Conservation (phyloP, 2,113 vertebrate genomes). For the Helogale parvula region DNA sequence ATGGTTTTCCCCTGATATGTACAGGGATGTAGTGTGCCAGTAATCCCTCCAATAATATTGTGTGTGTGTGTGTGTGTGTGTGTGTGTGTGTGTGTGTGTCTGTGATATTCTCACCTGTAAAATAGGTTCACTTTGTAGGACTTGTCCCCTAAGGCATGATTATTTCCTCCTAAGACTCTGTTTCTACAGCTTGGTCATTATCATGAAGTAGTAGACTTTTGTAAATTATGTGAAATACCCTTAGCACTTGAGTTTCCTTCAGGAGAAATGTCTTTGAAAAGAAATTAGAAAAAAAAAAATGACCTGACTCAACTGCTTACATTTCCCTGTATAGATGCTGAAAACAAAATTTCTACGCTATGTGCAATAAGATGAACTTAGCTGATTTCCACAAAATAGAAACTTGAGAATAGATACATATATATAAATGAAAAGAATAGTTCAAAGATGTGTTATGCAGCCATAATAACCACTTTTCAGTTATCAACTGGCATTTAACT, state of each 20-base stretch:
- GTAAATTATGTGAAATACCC: not conserved
- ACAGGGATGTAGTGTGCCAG: not conserved
- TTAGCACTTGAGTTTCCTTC: not conserved
- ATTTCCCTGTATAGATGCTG: not conserved
- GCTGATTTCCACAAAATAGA: not conserved
- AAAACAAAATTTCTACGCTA: not conserved
- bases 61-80: not conserved
- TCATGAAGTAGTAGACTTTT: slow-evolving; percentile 1
- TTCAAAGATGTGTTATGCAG: not conserved
- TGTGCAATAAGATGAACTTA: not conserved
- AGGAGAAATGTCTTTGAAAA: slow-evolving; percentile 28
- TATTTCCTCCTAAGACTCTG: not conserved
- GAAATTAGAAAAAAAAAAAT: not conserved
- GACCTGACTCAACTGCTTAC: not conserved
- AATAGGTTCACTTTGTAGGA: slow-evolving; percentile 47
- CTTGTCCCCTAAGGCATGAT: slow-evolving; percentile 25
- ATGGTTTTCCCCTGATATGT: not conserved
- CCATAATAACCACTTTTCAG: not conserved
- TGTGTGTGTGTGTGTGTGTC: not conserved
- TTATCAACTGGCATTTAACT: not conserved
- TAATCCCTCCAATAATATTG: not conserved
- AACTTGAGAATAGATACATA: not conserved
- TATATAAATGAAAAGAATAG: not conserved
- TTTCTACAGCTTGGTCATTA: slow-evolving; percentile 31
- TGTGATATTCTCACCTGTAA: slow-evolving; percentile 32